Percentiles rank a stretch among this genome's conserved stretches.
These are phyloP conservation scores for Psittacula derbiana DNA, from an alignment of 2,797 vertebrate species.

Conservation along the genomic window DNA sequence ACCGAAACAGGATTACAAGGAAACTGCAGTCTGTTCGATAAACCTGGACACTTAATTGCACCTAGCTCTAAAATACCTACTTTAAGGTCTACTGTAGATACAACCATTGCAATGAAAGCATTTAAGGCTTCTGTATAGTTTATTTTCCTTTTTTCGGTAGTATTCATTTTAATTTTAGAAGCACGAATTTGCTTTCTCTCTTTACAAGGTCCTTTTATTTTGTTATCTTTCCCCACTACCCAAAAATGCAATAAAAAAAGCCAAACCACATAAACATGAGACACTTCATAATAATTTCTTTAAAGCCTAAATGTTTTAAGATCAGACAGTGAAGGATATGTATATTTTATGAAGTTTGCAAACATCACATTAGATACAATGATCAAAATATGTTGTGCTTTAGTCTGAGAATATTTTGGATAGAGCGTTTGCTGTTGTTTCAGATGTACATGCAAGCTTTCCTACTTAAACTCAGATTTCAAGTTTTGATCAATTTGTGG, in stretches of 20 bases:
- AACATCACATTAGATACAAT: slow-evolving; percentile 22
- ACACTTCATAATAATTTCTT: background rate
- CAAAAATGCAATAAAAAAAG: background rate
- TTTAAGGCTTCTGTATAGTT: background rate
- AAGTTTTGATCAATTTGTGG: background rate
- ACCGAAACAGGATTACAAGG: background rate
- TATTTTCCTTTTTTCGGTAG: background rate
- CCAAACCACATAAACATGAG: background rate
- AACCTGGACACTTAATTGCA: background rate
- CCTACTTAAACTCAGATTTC: background rate
- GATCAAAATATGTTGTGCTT: slow-evolving; percentile 29
- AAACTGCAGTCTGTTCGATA: background rate
- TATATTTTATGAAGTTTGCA: slow-evolving; percentile 46
- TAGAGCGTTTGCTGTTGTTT: background rate
- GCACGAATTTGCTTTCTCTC: background rate
- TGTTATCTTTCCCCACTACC: background rate
- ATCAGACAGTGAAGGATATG: slow-evolving; percentile 2
- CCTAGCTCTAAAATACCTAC: background rate
- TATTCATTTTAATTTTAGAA: background rate
- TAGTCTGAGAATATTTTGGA: background rate
- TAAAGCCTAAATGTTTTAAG: slow-evolving; percentile 8
- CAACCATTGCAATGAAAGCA: background rate
- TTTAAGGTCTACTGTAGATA: background rate
- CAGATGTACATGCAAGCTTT: background rate
- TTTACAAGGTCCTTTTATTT: background rate